These are phyloP conservation scores for Cylloceria caligata DNA, from an alignment of 2,888 invertebrate genomes.

Conservation along the genomic window DNA sequence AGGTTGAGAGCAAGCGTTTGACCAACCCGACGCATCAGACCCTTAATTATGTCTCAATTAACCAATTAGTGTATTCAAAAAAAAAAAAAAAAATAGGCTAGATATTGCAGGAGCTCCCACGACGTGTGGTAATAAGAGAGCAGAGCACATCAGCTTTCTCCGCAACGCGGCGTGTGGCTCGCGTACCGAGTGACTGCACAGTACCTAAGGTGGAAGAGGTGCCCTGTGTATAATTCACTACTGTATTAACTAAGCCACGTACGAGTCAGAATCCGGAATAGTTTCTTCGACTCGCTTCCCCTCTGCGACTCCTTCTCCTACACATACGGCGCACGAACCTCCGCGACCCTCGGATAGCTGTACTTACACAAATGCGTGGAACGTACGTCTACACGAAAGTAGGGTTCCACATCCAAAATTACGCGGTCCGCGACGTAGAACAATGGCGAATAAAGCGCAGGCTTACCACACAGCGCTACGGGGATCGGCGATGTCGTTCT, in stretches of 20 bases:
- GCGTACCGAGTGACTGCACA: neutral
- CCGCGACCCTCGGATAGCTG: neutral
- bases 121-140: conserved; percentile 79
- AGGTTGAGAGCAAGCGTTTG: neutral
- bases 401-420: conserved; percentile 57
- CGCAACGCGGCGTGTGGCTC: conserved; percentile 45
- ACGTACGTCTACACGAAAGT: conserved; percentile 20
- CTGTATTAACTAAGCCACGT: conserved; percentile 25
- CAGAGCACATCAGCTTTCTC: conserved; percentile 78
- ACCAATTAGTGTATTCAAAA: conserved; percentile 78
- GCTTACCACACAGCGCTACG: conserved; percentile 74
- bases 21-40: conserved; percentile 53
- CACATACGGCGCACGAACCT: neutral
- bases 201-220: conserved; percentile 1
- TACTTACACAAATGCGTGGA: neutral
- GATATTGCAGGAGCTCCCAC: conserved; percentile 77
- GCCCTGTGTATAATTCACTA: conserved; percentile 22
- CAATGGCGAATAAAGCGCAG: conserved; percentile 78
- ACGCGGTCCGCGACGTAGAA: conserved; percentile 65
- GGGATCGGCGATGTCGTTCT: conserved; percentile 63
- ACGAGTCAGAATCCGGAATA: conserved; percentile 28
- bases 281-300: conserved; percentile 7
- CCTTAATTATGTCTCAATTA: conserved; percentile 79
- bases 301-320: neutral
- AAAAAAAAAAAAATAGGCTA: conserved; percentile 65